A percentile compares a stretch with the other conserved stretches of the same genome.
phyloP scores from a whole-genome alignment of 35 echinoderm and acorn worm genomes.

The Amphiura filiformis region DNA sequence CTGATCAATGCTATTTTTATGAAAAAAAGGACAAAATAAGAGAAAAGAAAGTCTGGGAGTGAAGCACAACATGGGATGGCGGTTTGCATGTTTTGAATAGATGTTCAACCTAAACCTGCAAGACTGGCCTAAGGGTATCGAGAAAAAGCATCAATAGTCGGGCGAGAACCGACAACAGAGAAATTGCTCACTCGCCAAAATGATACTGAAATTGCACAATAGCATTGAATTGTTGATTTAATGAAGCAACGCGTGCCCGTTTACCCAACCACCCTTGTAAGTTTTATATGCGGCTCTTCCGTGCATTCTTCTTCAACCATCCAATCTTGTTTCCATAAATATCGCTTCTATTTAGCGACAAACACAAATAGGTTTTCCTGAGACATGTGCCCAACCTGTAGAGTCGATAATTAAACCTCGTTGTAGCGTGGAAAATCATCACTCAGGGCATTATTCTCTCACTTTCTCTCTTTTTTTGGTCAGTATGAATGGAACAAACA shows the following conservation, averaged over 20 bases:
- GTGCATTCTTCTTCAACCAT: neutral
- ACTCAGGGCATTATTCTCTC: no score
- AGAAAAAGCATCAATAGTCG: neutral
- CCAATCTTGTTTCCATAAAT: no score
- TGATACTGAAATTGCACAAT: constrained; percentile 1
- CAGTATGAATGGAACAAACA: no score
- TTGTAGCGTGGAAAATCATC: no score
- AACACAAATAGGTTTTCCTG: no score
- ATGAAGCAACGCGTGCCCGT: neutral
- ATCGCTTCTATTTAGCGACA: no score
- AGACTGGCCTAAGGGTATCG: neutral
- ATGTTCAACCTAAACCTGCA: neutral
- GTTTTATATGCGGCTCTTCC: neutral
- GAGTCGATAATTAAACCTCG: no score
- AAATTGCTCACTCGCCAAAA: neutral
- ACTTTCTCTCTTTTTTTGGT: no score
- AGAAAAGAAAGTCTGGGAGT: no score
- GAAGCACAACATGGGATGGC: neutral
- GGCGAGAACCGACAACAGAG: neutral
- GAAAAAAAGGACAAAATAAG: neutral
- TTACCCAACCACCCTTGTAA: neutral
- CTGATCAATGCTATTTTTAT: neutral
- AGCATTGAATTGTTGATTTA: neutral
- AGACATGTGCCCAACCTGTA: no score
- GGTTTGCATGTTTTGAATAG: neutral